Percentiles rank a stretch among this genome's conserved stretches.
Conservation (phyloP, 2,113 vertebrate genomes). For the Burhinus bistriatus region DNA sequence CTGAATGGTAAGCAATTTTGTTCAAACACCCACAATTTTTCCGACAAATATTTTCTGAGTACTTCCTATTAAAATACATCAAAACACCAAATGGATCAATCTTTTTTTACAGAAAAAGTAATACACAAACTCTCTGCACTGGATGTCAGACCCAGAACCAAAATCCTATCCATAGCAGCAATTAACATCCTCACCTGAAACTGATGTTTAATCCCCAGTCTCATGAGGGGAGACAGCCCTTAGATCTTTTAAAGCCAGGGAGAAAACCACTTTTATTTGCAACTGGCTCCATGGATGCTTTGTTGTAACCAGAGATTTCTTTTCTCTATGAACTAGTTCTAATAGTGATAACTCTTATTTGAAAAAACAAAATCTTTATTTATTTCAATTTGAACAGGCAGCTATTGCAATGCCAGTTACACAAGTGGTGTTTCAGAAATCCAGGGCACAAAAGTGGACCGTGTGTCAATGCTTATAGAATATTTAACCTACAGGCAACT, state of each 20-base stretch:
- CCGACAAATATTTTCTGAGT: background rate
- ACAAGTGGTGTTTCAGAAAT: background rate
- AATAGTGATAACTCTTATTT: background rate
- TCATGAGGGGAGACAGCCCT: rapidly evolving
- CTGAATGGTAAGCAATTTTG: background rate
- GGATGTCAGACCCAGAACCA: background rate
- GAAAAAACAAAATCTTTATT: background rate
- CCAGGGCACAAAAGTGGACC: background rate
- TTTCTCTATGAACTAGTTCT: background rate
- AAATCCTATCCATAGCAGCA: background rate
- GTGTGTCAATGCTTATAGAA: background rate
- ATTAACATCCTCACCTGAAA: background rate
- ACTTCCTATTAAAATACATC: background rate
- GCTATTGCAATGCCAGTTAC: background rate
- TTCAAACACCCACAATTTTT: background rate
- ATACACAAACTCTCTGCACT: background rate
- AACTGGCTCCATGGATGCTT: background rate
- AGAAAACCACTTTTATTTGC: background rate
- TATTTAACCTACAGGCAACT: background rate
- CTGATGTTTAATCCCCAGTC: background rate
- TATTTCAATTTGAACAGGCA: background rate
- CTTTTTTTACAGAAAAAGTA: background rate
- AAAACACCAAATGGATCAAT: background rate
- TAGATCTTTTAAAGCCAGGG: background rate
- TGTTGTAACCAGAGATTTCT: background rate